phyloP scores from a whole-genome alignment of 2,888 invertebrate species.

The Orthosia gothica region DNA sequence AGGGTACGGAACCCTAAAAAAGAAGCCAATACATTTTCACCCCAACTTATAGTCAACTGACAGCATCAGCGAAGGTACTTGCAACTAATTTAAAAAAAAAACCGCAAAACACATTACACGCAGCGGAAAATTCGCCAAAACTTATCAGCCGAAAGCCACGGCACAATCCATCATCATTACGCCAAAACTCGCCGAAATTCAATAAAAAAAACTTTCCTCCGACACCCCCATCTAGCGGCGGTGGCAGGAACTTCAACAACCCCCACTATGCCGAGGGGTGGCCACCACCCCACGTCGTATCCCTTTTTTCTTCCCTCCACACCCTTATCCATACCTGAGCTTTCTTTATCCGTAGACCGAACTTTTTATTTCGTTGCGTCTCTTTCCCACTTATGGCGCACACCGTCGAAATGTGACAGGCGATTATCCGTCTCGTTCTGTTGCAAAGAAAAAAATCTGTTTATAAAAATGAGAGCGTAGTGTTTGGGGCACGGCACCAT shows the following conservation, averaged over 20 bases:
- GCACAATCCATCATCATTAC: conserved; percentile 91
- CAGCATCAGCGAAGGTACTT: conserved; percentile 72
- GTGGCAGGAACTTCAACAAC: conserved; percentile 80
- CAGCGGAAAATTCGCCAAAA: conserved; percentile 84
- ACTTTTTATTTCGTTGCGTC: conserved; percentile 88
- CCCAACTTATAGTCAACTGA: conserved; percentile 69
- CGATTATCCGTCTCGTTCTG: conserved; percentile 75
- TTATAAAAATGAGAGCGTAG: conserved; percentile 88
- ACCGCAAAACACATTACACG: conserved; percentile 87
- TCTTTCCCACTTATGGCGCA: conserved; percentile 73
- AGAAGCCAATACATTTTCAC: conserved; percentile 54
- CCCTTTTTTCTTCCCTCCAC: conserved; percentile 91
- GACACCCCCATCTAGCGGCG: conserved; percentile 89
- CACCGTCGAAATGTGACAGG: conserved; percentile 67
- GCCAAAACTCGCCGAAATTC: conserved; percentile 90
- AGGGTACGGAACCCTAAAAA: too few relatives aligned
- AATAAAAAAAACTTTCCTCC: conserved; percentile 88
- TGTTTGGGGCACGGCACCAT: conserved; percentile 84
- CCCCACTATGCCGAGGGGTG: conserved; percentile 81
- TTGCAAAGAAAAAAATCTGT: conserved; percentile 89
- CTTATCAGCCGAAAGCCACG: conserved; percentile 88
- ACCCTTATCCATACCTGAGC: conserved; percentile 91
- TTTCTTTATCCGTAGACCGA: conserved; percentile 90
- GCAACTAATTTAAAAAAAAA: conserved; percentile 84
- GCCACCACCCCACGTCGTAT: conserved; percentile 87